phyloP scores from a whole-genome alignment of 2,888 invertebrate genomes.

The Ethmia dodecea region DNA sequence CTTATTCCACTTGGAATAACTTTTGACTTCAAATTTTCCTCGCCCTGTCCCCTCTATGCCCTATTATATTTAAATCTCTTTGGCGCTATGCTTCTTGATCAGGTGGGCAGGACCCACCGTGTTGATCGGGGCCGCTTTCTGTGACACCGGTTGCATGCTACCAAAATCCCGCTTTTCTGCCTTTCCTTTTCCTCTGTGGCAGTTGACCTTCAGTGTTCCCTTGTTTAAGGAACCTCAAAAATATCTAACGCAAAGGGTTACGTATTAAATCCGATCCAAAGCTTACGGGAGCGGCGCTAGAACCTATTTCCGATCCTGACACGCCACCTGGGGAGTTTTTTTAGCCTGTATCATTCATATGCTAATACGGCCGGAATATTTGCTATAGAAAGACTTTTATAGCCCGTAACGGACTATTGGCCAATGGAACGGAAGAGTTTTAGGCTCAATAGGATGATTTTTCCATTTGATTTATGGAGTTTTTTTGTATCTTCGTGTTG shows the following conservation, averaged over 20 bases:
- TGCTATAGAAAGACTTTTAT: slow-evolving; percentile 28
- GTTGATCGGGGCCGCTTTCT: no score
- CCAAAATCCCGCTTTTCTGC: no score
- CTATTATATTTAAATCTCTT: no score
- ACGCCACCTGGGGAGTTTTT: slow-evolving; percentile 58
- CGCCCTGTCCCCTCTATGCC: no score
- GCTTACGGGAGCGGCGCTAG: slow-evolving; percentile 29
- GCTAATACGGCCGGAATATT: slow-evolving; percentile 56
- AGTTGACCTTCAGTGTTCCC: no score
- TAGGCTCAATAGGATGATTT: slow-evolving; percentile 23
- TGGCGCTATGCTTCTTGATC: no score
- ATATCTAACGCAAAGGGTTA: slow-evolving; percentile 21
- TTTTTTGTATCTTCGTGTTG: slow-evolving; percentile 7
- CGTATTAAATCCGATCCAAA: slow-evolving; percentile 22
- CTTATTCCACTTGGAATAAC: no score
- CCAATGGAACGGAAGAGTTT: slow-evolving; percentile 29
- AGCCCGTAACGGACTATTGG: slow-evolving; percentile 19
- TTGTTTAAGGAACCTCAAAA: slow-evolving; percentile 5
- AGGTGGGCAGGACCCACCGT: no score
- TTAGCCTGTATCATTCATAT: slow-evolving; percentile 65
- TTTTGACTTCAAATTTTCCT: no score
- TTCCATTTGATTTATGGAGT: slow-evolving; percentile 25
- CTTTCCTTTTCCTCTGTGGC: no score
- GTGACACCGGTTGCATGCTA: no score
- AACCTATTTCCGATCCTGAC: slow-evolving; percentile 56